These are phyloP conservation scores for Phengaris alcon DNA, from an alignment of 2,888 invertebrate genomes.

Conservation along the genomic window DNA sequence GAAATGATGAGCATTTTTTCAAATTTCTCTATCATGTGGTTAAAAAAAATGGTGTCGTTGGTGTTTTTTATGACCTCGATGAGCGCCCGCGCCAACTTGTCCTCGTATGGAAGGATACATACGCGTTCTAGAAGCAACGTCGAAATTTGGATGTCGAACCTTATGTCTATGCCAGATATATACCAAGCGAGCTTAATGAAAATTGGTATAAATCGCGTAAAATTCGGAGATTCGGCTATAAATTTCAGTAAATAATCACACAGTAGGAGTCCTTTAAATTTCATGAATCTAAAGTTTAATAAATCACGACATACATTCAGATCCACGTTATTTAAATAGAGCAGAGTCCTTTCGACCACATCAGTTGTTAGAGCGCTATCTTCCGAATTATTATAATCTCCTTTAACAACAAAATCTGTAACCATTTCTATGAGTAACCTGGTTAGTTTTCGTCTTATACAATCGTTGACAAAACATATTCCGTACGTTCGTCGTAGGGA, in stretches of 20 bases:
- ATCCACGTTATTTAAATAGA: constrained; percentile 53
- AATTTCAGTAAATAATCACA: constrained; percentile 56
- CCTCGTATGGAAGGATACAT: constrained; percentile 57
- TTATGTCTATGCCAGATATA: constrained; percentile 45
- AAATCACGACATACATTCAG: constrained; percentile 49
- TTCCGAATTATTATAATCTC: constrained; percentile 35
- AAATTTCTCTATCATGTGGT: constrained; percentile 48
- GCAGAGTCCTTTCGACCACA: constrained; percentile 49
- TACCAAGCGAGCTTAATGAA: constrained; percentile 56
- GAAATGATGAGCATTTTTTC: constrained; percentile 47
- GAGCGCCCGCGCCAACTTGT: constrained; percentile 47
- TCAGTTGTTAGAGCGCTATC: constrained; percentile 42
- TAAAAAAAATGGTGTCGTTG: constrained; percentile 47
- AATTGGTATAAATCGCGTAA: constrained; percentile 58
- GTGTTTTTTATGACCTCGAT: constrained; percentile 54
- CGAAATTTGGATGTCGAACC: constrained; percentile 48
- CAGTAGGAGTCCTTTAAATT: constrained; percentile 37
- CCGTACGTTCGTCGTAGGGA: constrained; percentile 48
- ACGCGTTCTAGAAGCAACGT: constrained; percentile 57
- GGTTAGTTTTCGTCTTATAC: constrained; percentile 48
- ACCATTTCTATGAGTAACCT: constrained; percentile 56
- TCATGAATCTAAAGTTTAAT: constrained; percentile 41
- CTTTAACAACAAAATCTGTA: constrained; percentile 47
- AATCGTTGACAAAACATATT: constrained; percentile 50
- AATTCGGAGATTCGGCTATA: constrained; percentile 62